phyloP scores from a whole-genome alignment of 2,888 invertebrate genomes.

The Oxyteleia sp. region DNA sequence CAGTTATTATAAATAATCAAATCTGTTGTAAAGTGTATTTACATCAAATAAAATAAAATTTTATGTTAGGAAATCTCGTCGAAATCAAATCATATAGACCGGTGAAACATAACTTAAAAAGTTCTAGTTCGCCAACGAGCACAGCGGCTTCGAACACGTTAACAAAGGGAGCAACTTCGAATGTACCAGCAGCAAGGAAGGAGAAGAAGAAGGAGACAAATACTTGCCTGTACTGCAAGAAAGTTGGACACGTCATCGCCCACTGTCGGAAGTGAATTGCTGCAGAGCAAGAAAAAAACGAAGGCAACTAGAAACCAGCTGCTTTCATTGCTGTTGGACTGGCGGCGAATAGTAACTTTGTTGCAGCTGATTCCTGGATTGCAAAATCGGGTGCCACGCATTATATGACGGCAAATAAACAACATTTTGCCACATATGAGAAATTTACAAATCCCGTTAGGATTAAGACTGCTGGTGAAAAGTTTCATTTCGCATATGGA shows the following conservation, averaged over 20 bases:
- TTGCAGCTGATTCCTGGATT: slow-evolving; percentile 69
- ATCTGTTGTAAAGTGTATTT: too few species aligned
- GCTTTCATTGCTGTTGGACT: slow-evolving; percentile 62
- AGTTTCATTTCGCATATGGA: slow-evolving; percentile 53
- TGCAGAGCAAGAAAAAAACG: too few species aligned
- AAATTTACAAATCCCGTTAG: slow-evolving; percentile 55
- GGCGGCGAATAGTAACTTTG: slow-evolving; percentile 45
- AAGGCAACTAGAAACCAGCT: slow-evolving; percentile 27
- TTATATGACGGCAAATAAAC: slow-evolving; percentile 57
- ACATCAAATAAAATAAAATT: too few species aligned
- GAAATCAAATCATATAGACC: too few species aligned
- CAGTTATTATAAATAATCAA: too few species aligned
- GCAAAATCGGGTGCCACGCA: slow-evolving; percentile 52
- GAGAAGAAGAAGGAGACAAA: too few species aligned
- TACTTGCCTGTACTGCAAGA: slow-evolving; percentile 71
- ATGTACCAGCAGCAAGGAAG: too few species aligned
- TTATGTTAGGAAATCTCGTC: too few species aligned
- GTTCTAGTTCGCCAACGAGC: too few species aligned
- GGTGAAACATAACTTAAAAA: too few species aligned
- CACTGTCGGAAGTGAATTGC: slow-evolving; percentile 49
- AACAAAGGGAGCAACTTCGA: too few species aligned
- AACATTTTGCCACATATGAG: slow-evolving; percentile 51
- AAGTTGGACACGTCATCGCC: slow-evolving; percentile 65
- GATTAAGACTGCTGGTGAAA: slow-evolving; percentile 61
- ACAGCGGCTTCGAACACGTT: too few species aligned